phyloP scores from a whole-genome alignment of 2,113 vertebrate genomes.

The Picathartes gymnocephalus region DNA sequence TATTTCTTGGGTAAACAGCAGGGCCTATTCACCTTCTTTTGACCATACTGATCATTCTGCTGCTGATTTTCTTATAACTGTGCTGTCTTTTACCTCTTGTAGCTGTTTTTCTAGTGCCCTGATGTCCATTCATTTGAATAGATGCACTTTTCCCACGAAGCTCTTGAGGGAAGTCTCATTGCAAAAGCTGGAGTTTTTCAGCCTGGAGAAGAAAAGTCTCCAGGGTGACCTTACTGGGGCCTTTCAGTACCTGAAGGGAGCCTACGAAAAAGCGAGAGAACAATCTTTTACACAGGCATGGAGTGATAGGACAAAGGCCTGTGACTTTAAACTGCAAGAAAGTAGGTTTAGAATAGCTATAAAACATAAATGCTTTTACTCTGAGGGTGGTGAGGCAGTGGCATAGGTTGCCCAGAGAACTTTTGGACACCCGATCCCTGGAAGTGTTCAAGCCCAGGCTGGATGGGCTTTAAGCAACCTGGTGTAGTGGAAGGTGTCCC shows the following conservation, averaged over 20 bases:
- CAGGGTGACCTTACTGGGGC: neutral
- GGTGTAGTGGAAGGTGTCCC: neutral
- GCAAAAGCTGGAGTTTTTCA: neutral
- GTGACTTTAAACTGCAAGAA: neutral
- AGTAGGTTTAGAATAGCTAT: neutral
- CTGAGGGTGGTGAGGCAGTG: neutral
- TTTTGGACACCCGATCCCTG: accelerated
- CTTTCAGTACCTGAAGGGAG: neutral
- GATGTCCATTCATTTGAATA: neutral
- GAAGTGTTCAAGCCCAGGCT: neutral
- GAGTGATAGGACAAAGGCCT: neutral
- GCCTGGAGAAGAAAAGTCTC: neutral
- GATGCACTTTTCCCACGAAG: neutral
- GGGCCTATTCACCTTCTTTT: neutral
- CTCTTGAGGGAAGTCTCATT: neutral
- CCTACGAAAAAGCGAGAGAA: neutral
- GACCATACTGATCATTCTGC: neutral
- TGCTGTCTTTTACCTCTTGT: neutral
- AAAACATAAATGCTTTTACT: neutral
- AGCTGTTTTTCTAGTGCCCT: neutral
- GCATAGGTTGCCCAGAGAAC: neutral
- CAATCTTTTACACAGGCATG: neutral
- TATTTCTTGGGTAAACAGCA: neutral
- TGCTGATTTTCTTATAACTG: neutral
- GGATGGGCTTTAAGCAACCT: neutral